phyloP scores from a whole-genome alignment of 1,140 invertebrate genomes.

The Maconellicoccus hirsutus region DNA sequence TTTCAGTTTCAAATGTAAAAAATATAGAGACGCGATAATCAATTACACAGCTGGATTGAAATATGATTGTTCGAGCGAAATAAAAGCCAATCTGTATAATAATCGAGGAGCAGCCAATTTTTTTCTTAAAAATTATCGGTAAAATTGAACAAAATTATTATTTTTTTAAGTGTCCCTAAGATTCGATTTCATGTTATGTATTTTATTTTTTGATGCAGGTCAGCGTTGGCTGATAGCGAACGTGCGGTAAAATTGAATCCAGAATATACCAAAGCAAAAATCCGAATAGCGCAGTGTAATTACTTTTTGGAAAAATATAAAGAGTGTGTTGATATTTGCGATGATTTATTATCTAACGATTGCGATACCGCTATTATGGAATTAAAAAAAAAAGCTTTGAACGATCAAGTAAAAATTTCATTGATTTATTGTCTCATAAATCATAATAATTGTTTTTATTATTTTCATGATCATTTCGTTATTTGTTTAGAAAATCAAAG shows the following conservation, averaged over 20 bases:
- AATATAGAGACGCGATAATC: conserved; percentile 78
- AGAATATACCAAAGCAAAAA: conserved; percentile 64
- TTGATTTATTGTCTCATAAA: conserved; percentile 22
- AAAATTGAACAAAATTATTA: no score
- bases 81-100: conserved; percentile 76
- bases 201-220: conserved; percentile 39
- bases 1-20: conserved; percentile 89
- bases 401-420: conserved; percentile 37
- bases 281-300: conserved; percentile 62
- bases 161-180: neutral
- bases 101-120: conserved; percentile 84
- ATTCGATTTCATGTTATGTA: conserved; percentile 15
- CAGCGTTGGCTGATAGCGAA: conserved; percentile 59
- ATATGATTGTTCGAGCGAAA: conserved; percentile 54
- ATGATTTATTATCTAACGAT: conserved; percentile 48
- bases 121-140: conserved; percentile 74
- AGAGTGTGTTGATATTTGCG: conserved; percentile 59
- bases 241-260: conserved; percentile 63
- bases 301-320: conserved; percentile 55
- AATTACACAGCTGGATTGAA: conserved; percentile 83
- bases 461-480: conserved; percentile 16
- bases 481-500: conserved; percentile 34
- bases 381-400: conserved; percentile 45
- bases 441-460: conserved; percentile 12
- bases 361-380: conserved; percentile 44